phyloP scores from a whole-genome alignment of 92 coral and sea anemone species.

The Porites lobata region DNA sequence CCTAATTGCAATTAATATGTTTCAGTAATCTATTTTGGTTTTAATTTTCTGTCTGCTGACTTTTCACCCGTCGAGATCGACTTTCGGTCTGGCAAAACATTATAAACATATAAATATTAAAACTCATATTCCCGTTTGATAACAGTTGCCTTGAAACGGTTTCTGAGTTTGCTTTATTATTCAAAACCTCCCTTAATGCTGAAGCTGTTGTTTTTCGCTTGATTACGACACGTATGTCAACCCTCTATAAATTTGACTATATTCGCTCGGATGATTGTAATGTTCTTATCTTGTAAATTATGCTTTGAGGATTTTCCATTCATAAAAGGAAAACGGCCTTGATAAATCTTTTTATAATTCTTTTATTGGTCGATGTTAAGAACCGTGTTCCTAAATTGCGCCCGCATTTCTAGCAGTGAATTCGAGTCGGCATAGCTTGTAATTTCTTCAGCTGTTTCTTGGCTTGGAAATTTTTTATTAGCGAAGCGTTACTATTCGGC shows the following conservation, averaged over 20 bases:
- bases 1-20: background rate
- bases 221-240: background rate
- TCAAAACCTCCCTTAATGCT: background rate
- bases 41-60: slow-evolving; percentile 3
- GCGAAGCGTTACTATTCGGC: background rate
- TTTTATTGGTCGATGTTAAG: slow-evolving; percentile 11
- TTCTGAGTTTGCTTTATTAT: background rate
- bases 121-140: background rate
- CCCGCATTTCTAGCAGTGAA: background rate
- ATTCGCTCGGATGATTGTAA: slow-evolving; percentile 1
- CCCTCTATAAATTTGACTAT: background rate
- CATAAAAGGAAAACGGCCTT: background rate
- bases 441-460: background rate
- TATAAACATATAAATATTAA: slow-evolving; percentile 17
- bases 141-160: background rate
- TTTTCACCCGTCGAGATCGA: slow-evolving; percentile 8
- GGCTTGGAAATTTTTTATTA: slow-evolving; percentile 21
- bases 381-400: background rate
- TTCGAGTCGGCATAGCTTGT: background rate
- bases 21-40: background rate
- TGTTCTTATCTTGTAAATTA: background rate
- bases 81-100: background rate
- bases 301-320: slow-evolving; percentile 20
- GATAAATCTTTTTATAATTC: background rate
- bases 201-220: background rate